These are phyloP conservation scores for Leptopilina boulardi DNA, from an alignment of 1,140 invertebrate species.

Conservation along the genomic window DNA sequence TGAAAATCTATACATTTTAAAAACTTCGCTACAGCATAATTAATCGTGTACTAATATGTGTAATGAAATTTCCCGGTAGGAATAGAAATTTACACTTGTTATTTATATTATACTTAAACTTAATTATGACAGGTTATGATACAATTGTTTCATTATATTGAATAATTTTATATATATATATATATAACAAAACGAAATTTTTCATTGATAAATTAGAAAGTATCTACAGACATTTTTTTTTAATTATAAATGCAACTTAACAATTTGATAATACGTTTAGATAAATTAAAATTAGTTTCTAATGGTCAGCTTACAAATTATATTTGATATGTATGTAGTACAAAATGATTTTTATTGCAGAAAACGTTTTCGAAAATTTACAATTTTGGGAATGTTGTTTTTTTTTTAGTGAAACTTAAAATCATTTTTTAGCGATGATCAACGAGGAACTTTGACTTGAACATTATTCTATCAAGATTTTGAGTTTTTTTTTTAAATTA, in stretches of 20 bases:
- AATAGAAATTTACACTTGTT: slow-evolving; percentile 5
- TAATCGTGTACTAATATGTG: background rate
- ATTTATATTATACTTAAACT: slow-evolving; percentile 12
- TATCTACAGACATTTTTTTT: background rate
- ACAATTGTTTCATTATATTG: slow-evolving; percentile 3
- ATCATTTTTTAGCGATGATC: background rate
- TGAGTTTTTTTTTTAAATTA: background rate
- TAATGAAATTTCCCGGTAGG: background rate
- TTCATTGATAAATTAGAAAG: background rate
- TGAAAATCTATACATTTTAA: slow-evolving; percentile 16
- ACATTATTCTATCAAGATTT: background rate
- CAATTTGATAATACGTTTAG: slow-evolving; percentile 1
- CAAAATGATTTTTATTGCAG: background rate
- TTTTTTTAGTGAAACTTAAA: background rate
- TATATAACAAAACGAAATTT: background rate
- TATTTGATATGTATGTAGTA: slow-evolving; percentile 18
- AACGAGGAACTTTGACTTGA: background rate
- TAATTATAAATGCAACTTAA: background rate
- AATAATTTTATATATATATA: background rate
- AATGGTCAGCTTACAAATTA: background rate
- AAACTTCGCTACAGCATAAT: slow-evolving; percentile 19
- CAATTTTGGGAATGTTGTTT: background rate
- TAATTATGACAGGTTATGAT: background rate
- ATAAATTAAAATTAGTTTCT: background rate
- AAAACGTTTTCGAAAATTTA: background rate